Evolutionary conservation across 2,797 vertebrate genomes (phyloP), one percentile per base, ranked within the genome.

Genomic region (Mormyrus hasselquistii): DNA sequence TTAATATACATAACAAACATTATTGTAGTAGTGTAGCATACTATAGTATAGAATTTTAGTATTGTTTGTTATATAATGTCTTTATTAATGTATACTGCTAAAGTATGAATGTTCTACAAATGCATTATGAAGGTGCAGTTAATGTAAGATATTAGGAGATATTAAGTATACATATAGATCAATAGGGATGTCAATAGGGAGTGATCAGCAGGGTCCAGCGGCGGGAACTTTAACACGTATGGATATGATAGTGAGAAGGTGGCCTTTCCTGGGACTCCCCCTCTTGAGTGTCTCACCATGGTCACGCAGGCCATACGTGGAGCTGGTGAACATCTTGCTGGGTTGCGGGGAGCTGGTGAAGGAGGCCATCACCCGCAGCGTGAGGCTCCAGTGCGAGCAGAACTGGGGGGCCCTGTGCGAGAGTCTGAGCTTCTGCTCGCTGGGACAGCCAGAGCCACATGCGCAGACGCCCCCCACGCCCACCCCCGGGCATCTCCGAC

Each of bases 341-440:
- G 96, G 95, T 87, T 99, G 98, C 0, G 97, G 97, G 0, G 97
- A 98, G 7, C 95, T 97, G 87, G 96, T 98, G 90, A 96, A 95
- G 88, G 95, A 94, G 47, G 98, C 97, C 90, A 95, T 99, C 49
- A 94, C 95, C 0, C 95, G 86, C 65, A 97, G 96, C 0, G 94
- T 99, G 88, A 97, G 96, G 52, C 92, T 93, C 2, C 98, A 99
- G 92, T 99, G 98, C 0, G 95, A 97, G 89, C 97, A 98, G 90
- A 97, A 96, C 94, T 99, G 98, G 98, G 98, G 98, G 7, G 93
- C 95, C 2, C 95, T 99, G 87, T 99, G 98, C 90, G 94, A 95
- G 92, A 97, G 96, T 91, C 93, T 99, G 65, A 95, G 96, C 89
- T 93, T 96, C 93, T 99, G 98, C 90, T 94, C 93, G n/a, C 89